A percentile compares a stretch with the other conserved stretches of the same genome.
Conservation (phyloP, 2,797 vertebrate species). For the Pogonophryne albipinna region DNA sequence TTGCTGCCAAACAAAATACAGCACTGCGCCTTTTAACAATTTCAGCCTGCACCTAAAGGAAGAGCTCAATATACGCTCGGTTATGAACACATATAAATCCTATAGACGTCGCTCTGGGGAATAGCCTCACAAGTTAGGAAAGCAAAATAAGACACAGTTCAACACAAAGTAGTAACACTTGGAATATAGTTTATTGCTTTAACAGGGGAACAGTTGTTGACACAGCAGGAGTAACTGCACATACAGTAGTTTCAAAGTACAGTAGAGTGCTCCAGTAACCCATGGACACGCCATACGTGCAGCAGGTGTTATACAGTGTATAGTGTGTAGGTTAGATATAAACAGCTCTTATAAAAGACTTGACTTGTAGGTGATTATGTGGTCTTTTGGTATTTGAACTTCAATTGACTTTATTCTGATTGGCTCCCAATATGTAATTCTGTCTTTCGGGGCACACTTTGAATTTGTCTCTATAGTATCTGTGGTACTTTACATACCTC, state of each 20-base stretch:
- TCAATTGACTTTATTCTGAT: slow-evolving; percentile 50
- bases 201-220: slow-evolving; percentile 19
- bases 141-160: slow-evolving; percentile 23
- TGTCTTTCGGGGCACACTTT: slow-evolving; percentile 17
- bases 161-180: neutral
- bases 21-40: slow-evolving; percentile 14
- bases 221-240: slow-evolving; percentile 4
- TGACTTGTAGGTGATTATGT: slow-evolving; percentile 38
- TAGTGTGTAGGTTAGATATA: neutral
- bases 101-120: neutral
- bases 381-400: slow-evolving; percentile 60
- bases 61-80: neutral
- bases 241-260: neutral
- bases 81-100: slow-evolving; percentile 11
- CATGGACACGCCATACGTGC: neutral
- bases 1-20: slow-evolving; percentile 38
- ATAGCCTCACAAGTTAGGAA: neutral
- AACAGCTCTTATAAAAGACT: slow-evolving; percentile 32
- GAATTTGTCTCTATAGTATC: slow-evolving; percentile 25
- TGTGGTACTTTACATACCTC: slow-evolving; percentile 28
- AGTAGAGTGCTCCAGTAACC: neutral
- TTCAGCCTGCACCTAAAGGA: neutral
- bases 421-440: slow-evolving; percentile 23
- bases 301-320: neutral
- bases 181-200: slow-evolving; percentile 36